Conservation (phyloP, 64 coral and sea anemone genomes). For the Stylophora pistillata region DNA sequence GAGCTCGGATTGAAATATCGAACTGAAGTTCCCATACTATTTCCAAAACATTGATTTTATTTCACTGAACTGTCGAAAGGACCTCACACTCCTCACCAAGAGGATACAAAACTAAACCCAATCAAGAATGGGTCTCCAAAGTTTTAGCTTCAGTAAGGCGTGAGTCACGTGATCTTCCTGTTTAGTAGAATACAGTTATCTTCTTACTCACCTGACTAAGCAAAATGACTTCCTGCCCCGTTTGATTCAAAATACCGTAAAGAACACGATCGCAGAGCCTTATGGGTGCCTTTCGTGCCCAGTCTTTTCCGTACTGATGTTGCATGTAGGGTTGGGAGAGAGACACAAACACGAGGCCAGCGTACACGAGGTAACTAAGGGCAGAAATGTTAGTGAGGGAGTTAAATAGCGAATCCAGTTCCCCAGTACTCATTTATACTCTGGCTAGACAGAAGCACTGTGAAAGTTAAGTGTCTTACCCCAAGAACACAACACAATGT, state of each 20-base stretch:
- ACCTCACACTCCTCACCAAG: too few species aligned
- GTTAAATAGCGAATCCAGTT: background rate
- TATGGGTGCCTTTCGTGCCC: conserved; percentile 96
- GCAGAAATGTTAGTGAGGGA: background rate
- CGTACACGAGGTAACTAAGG: conserved; percentile 78
- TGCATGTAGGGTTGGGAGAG: conserved; percentile 97
- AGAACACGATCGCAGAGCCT: conserved; percentile 88
- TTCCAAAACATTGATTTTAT: too few species aligned
- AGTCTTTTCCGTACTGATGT: conserved; percentile 95
- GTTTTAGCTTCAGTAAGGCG: too few species aligned
- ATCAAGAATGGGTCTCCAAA: too few species aligned
- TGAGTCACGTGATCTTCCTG: too few species aligned
- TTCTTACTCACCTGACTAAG: conserved; percentile 73
- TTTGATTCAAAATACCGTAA: conserved; percentile 82
- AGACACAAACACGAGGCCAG: conserved; percentile 88
- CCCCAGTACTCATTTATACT: background rate
- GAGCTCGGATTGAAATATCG: too few species aligned
- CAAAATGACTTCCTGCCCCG: conserved; percentile 88
- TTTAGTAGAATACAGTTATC: background rate
- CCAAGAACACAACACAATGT: too few species aligned
- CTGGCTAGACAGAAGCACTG: too few species aligned
- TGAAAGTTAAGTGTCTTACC: too few species aligned
- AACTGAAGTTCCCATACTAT: too few species aligned
- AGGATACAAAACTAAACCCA: too few species aligned
- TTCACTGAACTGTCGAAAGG: too few species aligned